These are phyloP conservation scores for Rhadinocentrus ornatus DNA, from an alignment of 2,797 vertebrate species.

Conservation along the genomic window DNA sequence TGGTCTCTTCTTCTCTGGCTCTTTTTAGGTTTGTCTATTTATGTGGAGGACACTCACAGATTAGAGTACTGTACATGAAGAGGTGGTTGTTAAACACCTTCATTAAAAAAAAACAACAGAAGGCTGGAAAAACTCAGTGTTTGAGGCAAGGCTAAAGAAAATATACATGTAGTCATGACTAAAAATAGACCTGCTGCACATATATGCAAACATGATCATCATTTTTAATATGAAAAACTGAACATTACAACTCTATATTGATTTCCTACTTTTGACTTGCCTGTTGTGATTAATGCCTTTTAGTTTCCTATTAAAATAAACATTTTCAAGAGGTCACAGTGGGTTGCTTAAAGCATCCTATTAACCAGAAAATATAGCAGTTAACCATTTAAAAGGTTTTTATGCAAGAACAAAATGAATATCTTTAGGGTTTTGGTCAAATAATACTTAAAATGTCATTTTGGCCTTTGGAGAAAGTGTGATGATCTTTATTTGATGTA, in stretches of 20 bases:
- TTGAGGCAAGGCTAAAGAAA: slow-evolving; percentile 32
- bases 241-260: neutral
- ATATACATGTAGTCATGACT: slow-evolving; percentile 13
- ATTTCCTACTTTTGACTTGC: neutral
- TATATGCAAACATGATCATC: slow-evolving; percentile 13
- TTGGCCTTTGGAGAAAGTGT: neutral
- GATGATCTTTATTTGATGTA: neutral
- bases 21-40: slow-evolving; percentile 30
- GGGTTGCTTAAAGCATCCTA: neutral
- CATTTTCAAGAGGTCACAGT: neutral
- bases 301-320: neutral
- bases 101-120: slow-evolving; percentile 29
- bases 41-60: neutral
- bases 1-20: slow-evolving; percentile 16
- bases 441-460: neutral
- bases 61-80: neutral
- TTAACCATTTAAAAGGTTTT: neutral
- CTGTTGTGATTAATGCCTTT: neutral
- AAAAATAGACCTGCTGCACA: slow-evolving; percentile 6
- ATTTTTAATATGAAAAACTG: neutral
- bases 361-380: neutral
- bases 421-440: neutral
- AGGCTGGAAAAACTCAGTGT: slow-evolving; percentile 44
- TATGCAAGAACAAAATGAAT: neutral
- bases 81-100: slow-evolving; percentile 49